Percentiles rank a stretch among this genome's conserved stretches.
These are phyloP conservation scores for Ariopsis seemanni DNA, from an alignment of 2,113 vertebrate genomes.

Conservation along the genomic window DNA sequence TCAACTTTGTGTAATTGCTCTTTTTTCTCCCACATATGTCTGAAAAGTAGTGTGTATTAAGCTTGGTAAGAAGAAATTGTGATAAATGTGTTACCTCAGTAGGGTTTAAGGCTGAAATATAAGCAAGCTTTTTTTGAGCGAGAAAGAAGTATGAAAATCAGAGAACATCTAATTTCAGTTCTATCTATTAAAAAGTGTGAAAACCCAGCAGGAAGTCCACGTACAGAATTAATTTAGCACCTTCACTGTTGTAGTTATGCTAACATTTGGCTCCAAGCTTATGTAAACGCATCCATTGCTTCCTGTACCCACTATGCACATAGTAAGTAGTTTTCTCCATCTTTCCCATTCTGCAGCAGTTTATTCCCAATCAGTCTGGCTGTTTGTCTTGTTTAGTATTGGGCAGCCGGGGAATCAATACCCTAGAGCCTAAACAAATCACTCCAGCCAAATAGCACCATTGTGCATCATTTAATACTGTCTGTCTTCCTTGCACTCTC, in stretches of 20 bases:
- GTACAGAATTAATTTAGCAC: slow-evolving; percentile 22
- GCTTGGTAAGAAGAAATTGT: background rate
- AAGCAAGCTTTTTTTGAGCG: background rate
- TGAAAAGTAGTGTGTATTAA: background rate
- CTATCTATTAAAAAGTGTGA: slow-evolving; percentile 34
- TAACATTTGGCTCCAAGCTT: slow-evolving; percentile 6
- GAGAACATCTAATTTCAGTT: slow-evolving; percentile 2
- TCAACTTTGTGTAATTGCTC: slow-evolving; percentile 5
- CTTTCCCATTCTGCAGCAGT: slow-evolving; percentile 18
- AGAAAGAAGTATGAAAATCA: slow-evolving; percentile 30
- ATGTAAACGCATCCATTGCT: background rate
- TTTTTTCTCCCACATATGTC: slow-evolving; percentile 2
- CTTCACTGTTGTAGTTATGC: slow-evolving; percentile 3
- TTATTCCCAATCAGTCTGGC: slow-evolving; percentile 23
- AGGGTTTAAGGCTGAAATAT: background rate
- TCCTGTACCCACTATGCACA: background rate
- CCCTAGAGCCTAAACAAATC: slow-evolving; percentile 40
- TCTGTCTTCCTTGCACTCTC: background rate
- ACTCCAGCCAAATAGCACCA: slow-evolving; percentile 25
- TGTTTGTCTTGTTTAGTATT: slow-evolving; percentile 49
- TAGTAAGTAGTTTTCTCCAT: slow-evolving; percentile 4
- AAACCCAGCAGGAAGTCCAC: slow-evolving; percentile 6
- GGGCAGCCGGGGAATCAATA: slow-evolving; percentile 39
- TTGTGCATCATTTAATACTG: slow-evolving; percentile 44
- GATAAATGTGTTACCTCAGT: background rate